A percentile compares a stretch with the other conserved stretches of the same genome.
Evolutionary conservation across 2,797 vertebrate species (phyloP).

Genomic region (Sphenopsis melanotis): DNA sequence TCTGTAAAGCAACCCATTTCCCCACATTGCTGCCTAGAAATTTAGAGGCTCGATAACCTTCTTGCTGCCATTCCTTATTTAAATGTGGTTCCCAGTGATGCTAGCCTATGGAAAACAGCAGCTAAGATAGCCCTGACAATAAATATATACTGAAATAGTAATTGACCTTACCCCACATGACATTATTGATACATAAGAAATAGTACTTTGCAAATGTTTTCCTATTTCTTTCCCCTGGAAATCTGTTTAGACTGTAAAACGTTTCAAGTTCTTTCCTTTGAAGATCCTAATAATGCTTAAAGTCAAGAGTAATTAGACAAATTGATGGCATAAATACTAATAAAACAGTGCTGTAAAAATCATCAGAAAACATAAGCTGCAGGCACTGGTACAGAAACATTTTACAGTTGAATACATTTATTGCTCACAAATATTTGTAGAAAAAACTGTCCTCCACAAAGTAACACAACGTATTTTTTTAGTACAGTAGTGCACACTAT

Average conservation of each 20-base stretch:
- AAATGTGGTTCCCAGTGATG: not conserved
- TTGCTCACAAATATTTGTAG: not conserved
- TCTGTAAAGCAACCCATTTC: constrained; percentile 46
- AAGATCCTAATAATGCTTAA: constrained; percentile 49
- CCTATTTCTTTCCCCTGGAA: not conserved
- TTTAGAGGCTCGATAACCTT: not conserved
- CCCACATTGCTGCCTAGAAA: constrained; percentile 38
- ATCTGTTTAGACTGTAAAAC: constrained; percentile 24
- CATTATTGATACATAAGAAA: not conserved
- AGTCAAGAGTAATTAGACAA: constrained; percentile 63
- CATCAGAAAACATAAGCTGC: not conserved
- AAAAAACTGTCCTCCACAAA: not conserved
- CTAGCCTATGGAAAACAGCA: not conserved
- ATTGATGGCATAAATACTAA: constrained; percentile 59
- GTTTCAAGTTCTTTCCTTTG: constrained; percentile 48
- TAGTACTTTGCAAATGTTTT: not conserved
- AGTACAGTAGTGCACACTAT: not conserved
- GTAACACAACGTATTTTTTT: constrained; percentile 1
- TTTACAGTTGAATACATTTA: not conserved
- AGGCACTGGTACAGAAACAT: not conserved
- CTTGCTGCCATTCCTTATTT: not conserved
- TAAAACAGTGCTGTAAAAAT: constrained; percentile 45
- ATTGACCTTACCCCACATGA: not conserved
- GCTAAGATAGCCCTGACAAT: not conserved
- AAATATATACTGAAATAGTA: not conserved